phyloP scores from a whole-genome alignment of 2,888 invertebrate species.

The Pollenia angustigena region DNA sequence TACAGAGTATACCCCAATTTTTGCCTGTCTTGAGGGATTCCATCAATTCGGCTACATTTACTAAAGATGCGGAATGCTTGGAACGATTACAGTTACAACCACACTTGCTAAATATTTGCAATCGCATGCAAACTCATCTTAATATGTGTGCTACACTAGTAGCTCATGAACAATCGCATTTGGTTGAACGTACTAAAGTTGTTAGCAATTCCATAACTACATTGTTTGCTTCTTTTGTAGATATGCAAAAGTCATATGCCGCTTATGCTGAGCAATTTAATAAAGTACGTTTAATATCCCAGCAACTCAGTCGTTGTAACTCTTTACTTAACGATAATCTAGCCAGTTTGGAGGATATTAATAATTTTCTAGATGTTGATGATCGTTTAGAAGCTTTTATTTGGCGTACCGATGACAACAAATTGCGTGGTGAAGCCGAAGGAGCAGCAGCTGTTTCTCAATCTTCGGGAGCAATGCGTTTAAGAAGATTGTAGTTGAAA shows the following conservation, averaged over 20 bases:
- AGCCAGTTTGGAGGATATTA: constrained; percentile 93
- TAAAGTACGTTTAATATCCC: constrained; percentile 92
- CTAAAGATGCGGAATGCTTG: constrained; percentile 93
- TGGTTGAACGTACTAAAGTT: constrained; percentile 91
- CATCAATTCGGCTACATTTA: constrained; percentile 88
- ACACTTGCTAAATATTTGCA: constrained; percentile 90
- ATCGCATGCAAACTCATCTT: constrained; percentile 93
- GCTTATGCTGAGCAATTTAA: constrained; percentile 94
- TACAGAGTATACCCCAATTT: constrained; percentile 94
- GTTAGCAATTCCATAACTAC: constrained; percentile 89
- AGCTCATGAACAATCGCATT: constrained; percentile 90
- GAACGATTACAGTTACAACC: constrained; percentile 87
- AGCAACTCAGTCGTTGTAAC: constrained; percentile 92
- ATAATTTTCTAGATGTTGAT: constrained; percentile 91
- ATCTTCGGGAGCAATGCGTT: constrained; percentile 52
- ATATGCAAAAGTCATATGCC: constrained; percentile 93
- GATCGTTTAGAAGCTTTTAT: constrained; percentile 94
- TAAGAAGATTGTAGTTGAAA: constrained; percentile 77
- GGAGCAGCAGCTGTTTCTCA: constrained; percentile 65
- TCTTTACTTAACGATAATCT: constrained; percentile 92
- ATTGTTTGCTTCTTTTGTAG: constrained; percentile 89
- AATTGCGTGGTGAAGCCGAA: constrained; percentile 79
- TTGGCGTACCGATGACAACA: constrained; percentile 90
- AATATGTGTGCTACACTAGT: constrained; percentile 92
- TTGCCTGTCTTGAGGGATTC: constrained; percentile 96